Conservation (phyloP, 2,888 invertebrate genomes). For the Myopa tessellatipennis region DNA sequence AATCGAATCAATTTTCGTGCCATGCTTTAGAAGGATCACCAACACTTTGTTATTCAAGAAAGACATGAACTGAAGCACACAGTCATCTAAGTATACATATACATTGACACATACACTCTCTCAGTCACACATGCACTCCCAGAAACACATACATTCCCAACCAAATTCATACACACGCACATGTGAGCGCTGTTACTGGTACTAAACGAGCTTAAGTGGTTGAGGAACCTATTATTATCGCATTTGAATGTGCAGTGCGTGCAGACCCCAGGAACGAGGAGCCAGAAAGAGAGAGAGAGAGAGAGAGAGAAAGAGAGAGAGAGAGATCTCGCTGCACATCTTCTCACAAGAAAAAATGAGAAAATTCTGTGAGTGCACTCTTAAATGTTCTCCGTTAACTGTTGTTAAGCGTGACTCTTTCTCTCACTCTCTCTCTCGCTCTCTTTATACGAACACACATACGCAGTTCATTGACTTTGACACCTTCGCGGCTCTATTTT, state of each 20-base stretch:
- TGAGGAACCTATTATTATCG: slow-evolving; percentile 29
- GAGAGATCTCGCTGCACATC: not conserved
- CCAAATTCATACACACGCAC: not conserved
- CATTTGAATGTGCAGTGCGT: slow-evolving; percentile 18
- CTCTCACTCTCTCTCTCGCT: not conserved
- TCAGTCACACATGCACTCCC: not conserved
- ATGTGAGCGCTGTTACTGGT: not conserved
- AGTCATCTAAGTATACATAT: not conserved
- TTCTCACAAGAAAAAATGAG: no score
- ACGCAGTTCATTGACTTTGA: not conserved
- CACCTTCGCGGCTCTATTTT: not conserved
- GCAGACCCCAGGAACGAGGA: not conserved
- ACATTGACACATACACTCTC: not conserved
- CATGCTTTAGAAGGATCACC: not conserved
- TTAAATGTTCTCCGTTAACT: not conserved
- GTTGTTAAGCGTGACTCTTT: not conserved
- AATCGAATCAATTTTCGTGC: no score
- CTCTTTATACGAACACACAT: not conserved
- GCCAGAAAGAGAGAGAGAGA: not conserved
- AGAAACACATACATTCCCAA: not conserved
- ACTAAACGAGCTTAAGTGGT: slow-evolving; percentile 2
- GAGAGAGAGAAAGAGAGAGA: not conserved
- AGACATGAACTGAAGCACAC: not conserved
- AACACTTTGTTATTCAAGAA: not conserved
- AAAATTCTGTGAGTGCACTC: not conserved